These are phyloP conservation scores for Zoanthus sociatus DNA, from an alignment of 92 coral and sea anemone species.

Conservation along the genomic window DNA sequence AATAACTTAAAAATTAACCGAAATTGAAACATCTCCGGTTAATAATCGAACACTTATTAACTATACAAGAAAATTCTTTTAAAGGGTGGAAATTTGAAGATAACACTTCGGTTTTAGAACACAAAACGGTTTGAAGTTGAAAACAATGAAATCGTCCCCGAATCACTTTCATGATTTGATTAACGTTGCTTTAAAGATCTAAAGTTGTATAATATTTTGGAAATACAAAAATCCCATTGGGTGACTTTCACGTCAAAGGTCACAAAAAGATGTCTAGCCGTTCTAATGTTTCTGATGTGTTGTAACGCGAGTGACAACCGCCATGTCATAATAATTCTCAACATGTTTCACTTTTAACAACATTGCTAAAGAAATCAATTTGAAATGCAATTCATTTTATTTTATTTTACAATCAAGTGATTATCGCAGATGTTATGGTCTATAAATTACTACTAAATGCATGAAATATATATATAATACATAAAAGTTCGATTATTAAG, in stretches of 20 bases:
- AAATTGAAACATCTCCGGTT: too few relatives aligned
- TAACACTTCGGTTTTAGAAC: too few relatives aligned
- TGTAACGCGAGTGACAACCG: slow-evolving; percentile 52
- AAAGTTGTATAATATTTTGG: neutral
- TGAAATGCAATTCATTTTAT: neutral
- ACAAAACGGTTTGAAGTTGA: too few relatives aligned
- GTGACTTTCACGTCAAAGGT: slow-evolving; percentile 33
- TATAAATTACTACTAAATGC: too few relatives aligned
- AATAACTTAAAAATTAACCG: too few relatives aligned
- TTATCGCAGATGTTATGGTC: neutral
- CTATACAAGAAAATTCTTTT: too few relatives aligned
- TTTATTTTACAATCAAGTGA: neutral
- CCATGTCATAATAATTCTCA: slow-evolving; percentile 18
- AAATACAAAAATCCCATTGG: slow-evolving; percentile 17
- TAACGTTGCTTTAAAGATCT: neutral
- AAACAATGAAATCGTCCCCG: neutral
- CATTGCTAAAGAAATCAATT: neutral
- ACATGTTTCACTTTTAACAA: neutral
- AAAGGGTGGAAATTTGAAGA: too few relatives aligned
- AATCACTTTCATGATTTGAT: neutral
- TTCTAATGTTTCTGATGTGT: slow-evolving; percentile 18
- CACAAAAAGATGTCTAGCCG: slow-evolving; percentile 37
- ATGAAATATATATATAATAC: neutral
- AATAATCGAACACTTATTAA: too few relatives aligned
- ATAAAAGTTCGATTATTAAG: neutral